phyloP scores from a whole-genome alignment of 1,140 invertebrate genomes.

The Diabrotica undecimpunctata region DNA sequence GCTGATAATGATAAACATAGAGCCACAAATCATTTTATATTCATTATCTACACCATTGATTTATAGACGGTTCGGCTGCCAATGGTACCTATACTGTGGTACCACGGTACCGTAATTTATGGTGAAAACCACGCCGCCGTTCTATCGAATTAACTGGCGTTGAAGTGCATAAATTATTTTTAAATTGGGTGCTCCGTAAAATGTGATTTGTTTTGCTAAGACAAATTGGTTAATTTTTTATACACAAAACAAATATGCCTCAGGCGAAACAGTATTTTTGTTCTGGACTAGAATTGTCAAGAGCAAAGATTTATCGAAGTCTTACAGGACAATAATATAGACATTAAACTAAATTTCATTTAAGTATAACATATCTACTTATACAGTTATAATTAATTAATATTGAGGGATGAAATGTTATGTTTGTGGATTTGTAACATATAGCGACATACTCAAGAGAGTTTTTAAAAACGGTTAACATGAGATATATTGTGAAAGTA shows the following conservation, averaged over 20 bases:
- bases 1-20: constrained; percentile 7
- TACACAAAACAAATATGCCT: not conserved
- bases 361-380: no score
- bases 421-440: no score
- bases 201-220: constrained; percentile 2
- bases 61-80: constrained; percentile 1
- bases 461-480: no score
- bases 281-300: not conserved
- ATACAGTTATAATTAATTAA: no score
- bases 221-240: constrained; percentile 1
- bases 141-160: constrained; percentile 1
- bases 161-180: constrained; percentile 17
- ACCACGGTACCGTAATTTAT: constrained; percentile 7
- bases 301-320: not conserved
- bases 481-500: no score
- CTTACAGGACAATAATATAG: no score
- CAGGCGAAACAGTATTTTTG: not conserved
- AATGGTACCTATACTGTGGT: not conserved
- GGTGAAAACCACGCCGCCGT: not conserved
- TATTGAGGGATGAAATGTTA: no score
- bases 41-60: constrained; percentile 7
- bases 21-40: constrained; percentile 13
- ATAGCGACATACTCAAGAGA: no score
- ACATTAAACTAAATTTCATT: no score
- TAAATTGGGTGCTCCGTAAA: constrained; percentile 7